Conservation (phyloP, 2,113 vertebrate genomes). For the Callopanchax toddi region DNA sequence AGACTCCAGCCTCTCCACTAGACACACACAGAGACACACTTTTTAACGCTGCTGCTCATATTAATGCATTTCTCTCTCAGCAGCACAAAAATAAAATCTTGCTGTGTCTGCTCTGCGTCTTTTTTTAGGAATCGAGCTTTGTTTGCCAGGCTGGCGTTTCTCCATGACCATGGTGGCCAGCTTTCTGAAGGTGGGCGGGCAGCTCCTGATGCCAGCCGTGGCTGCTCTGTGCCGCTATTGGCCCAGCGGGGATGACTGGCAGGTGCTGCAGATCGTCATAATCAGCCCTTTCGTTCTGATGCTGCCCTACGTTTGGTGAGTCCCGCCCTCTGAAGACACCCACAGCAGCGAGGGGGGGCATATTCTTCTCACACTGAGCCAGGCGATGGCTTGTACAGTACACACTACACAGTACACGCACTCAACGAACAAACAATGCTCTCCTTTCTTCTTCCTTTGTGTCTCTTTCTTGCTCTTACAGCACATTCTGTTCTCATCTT, state of each 20-base stretch:
- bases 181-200: conserved; percentile 92
- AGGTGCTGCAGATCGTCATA: conserved; percentile 93
- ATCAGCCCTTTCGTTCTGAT: conserved; percentile 96
- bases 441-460: conserved; percentile 56
- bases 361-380: conserved; percentile 48
- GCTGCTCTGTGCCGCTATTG: conserved; percentile 87
- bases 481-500: conserved; percentile 31
- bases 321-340: conserved; percentile 62
- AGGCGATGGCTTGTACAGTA: conserved; percentile 69
- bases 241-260: conserved; percentile 86
- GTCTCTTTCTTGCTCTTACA: conserved; percentile 24
- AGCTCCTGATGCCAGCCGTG: conserved; percentile 94
- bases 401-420: conserved; percentile 40
- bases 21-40: conserved; percentile 43
- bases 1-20: conserved; percentile 25
- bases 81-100: conserved; percentile 1
- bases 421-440: conserved; percentile 51
- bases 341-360: conserved; percentile 17
- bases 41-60: conserved; percentile 13
- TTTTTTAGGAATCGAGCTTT: conserved; percentile 91
- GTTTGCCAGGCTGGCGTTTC: conserved; percentile 91
- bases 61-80: neutral
- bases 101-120: conserved; percentile 10
- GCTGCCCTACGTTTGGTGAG: conserved; percentile 94
- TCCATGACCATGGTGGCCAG: conserved; percentile 97